Evolutionary conservation across 2,797 vertebrate species (phyloP).

Genomic region (Argentina silus): DNA sequence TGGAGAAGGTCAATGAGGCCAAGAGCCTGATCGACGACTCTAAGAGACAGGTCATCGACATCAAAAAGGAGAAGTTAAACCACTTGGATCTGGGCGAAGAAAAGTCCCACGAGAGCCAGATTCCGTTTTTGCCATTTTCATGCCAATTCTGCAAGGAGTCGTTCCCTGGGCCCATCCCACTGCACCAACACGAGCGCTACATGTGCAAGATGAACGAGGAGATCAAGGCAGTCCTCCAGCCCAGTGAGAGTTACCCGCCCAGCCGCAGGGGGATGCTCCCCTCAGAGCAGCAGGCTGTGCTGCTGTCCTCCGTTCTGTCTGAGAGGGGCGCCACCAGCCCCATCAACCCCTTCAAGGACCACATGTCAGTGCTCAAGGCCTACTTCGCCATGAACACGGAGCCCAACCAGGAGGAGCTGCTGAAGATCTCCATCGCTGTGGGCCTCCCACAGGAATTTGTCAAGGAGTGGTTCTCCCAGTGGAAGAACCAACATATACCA

Average conservation of each 20-base stretch:
- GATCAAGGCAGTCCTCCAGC: slow-evolving; percentile 95
- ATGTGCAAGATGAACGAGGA: slow-evolving; percentile 98
- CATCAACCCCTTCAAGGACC: slow-evolving; percentile 90
- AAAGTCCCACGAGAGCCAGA: slow-evolving; percentile 82
- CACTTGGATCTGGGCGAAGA: slow-evolving; percentile 87
- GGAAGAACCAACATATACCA: slow-evolving; percentile 84
- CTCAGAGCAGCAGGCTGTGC: slow-evolving; percentile 84
- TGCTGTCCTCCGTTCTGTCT: slow-evolving; percentile 86
- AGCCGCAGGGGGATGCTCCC: slow-evolving; percentile 78
- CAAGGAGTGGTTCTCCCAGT: slow-evolving; percentile 94
- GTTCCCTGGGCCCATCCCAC: slow-evolving; percentile 93
- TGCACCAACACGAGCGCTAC: slow-evolving; percentile 98
- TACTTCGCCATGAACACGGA: slow-evolving; percentile 97
- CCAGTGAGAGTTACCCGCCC: slow-evolving; percentile 81
- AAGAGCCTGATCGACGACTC: slow-evolving; percentile 91
- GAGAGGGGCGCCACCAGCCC: slow-evolving; percentile 87
- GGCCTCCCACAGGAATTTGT: slow-evolving; percentile 97
- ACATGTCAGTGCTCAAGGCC: slow-evolving; percentile 93
- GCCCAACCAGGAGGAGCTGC: slow-evolving; percentile 94
- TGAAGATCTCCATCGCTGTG: slow-evolving; percentile 96
- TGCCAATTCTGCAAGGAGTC: slow-evolving; percentile 97
- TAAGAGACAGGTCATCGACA: slow-evolving; percentile 85
- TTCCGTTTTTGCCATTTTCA: slow-evolving; percentile 86
- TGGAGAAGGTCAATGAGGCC: slow-evolving; percentile 96
- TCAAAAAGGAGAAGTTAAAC: slow-evolving; percentile 89